Percentiles rank a stretch among this genome's conserved stretches.
These are phyloP conservation scores for Semnopithecus entellus DNA, from an alignment of 2,113 vertebrate species.

Conservation along the genomic window DNA sequence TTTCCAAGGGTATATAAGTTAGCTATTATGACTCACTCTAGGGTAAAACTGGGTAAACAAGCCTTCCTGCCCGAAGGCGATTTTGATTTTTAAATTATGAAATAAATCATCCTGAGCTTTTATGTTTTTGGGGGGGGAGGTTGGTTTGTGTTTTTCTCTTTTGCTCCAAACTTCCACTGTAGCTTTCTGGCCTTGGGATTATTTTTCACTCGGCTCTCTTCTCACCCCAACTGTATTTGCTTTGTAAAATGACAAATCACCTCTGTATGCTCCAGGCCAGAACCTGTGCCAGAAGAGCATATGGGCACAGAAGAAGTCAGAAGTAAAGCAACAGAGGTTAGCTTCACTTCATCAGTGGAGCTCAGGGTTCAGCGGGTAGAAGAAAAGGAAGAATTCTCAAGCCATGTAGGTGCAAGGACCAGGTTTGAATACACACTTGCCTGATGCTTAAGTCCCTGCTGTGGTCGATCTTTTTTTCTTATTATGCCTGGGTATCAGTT, in stretches of 20 bases:
- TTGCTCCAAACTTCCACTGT: conserved; percentile 52
- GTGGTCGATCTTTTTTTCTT: neutral
- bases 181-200: conserved; percentile 65
- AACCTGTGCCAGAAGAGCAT: neutral
- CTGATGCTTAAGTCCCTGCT: no score
- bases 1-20: conserved; percentile 62
- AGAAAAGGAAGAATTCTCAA: neutral
- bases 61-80: conserved; percentile 56
- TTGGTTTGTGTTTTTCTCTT: conserved; percentile 69
- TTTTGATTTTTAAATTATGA: conserved; percentile 81
- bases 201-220: conserved; percentile 69
- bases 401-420: rapidly evolving
- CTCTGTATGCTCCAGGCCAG: neutral
- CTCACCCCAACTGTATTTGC: conserved; percentile 46
- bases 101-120: conserved; percentile 72
- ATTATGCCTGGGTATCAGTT: neutral
- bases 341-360: neutral
- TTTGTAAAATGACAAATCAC: conserved; percentile 68
- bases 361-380: neutral
- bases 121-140: conserved; percentile 61
- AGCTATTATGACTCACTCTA: conserved; percentile 64
- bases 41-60: conserved; percentile 68
- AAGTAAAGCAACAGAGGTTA: neutral
- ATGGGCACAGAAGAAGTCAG: neutral
- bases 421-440: neutral